These are phyloP conservation scores for Alaudala cheleensis DNA, from an alignment of 2,113 vertebrate species.

Conservation along the genomic window DNA sequence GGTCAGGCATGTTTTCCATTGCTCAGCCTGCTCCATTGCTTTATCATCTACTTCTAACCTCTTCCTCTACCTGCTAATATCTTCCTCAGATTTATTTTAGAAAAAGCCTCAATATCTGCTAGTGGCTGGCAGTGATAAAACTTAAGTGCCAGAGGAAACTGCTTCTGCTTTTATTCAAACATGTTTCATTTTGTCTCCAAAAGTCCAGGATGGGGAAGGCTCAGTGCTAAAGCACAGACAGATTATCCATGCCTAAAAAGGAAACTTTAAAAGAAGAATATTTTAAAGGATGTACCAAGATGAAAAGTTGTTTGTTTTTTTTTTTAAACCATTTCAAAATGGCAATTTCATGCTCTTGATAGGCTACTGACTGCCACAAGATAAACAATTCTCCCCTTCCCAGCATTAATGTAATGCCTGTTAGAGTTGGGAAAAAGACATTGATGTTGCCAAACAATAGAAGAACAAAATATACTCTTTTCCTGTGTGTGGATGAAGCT, in stretches of 20 bases:
- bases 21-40: not conserved
- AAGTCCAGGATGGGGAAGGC: not conserved
- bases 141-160: not conserved
- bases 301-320: not conserved
- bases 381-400: not conserved
- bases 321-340: not conserved
- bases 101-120: not conserved
- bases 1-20: not conserved
- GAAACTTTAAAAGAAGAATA: not conserved
- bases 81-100: not conserved
- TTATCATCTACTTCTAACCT: not conserved
- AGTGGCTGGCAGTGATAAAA: not conserved
- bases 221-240: not conserved
- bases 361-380: not conserved
- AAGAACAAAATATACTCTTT: not conserved
- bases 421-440: not conserved
- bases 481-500: not conserved
- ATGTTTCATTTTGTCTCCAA: not conserved
- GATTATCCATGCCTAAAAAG: not conserved
- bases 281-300: not conserved
- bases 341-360: conserved; percentile 18
- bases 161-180: not conserved
- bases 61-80: not conserved
- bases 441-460: not conserved
- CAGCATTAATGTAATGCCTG: not conserved